phyloP scores from a whole-genome alignment of 2,888 invertebrate genomes.

The Tetanocera ferruginea region DNA sequence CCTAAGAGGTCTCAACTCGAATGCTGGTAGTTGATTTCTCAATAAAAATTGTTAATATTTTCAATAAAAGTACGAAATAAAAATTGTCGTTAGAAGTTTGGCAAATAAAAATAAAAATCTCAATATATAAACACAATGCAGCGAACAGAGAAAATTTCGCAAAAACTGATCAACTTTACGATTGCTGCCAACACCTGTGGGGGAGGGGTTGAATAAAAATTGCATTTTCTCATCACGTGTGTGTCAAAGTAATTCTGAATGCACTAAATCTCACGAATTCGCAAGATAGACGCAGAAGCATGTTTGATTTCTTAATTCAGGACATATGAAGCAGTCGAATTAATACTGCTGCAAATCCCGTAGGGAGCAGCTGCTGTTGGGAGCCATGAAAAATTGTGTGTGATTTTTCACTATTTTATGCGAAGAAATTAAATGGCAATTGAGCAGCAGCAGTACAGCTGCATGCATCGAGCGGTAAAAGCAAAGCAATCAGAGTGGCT shows the following conservation, averaged over 20 bases:
- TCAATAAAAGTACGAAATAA: no score
- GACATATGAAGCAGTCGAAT: not conserved
- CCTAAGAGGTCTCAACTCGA: no score
- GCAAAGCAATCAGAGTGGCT: conserved; percentile 5
- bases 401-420: conserved; percentile 23
- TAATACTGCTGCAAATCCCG: not conserved
- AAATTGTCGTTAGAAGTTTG: no score
- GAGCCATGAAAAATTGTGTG: conserved; percentile 2
- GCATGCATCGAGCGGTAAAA: not conserved
- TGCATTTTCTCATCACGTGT: conserved; percentile 18
- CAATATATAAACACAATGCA: no score
- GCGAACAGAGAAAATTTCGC: no score
- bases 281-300: not conserved
- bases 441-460: not conserved
- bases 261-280: not conserved
- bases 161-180: no score
- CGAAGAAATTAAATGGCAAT: conserved; percentile 41
- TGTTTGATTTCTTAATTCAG: conserved; percentile 23
- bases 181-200: no score
- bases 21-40: no score
- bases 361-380: not conserved
- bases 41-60: no score
- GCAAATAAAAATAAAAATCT: no score
- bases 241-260: conserved; percentile 22
- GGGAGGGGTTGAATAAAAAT: not conserved